Base-by-base conservation (phyloP, 2,888 invertebrate genomes). In the Apamea epomidion region DNA sequence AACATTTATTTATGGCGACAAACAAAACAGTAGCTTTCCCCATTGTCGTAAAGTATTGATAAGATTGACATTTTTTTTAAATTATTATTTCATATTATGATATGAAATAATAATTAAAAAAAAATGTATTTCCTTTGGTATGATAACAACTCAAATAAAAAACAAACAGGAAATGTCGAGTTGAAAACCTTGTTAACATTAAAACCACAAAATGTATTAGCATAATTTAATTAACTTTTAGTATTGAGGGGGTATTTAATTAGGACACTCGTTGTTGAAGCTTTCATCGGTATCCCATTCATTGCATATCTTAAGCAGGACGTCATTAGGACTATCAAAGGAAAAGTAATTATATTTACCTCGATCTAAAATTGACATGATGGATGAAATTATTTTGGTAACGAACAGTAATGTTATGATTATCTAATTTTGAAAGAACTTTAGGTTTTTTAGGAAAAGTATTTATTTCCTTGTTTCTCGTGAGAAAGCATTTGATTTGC, bases 251-350 rank as follows among this genome's bases (percentile, higher is more conserved):
- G 72, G 74, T 82, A 81, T 83, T 80, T 89, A 90, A 90, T 87
- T 86, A 89, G 76, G 82, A 71, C 64, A 72, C 45, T 75, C 81
- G 51, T 69, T 82, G 72, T 81, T 77, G 74, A 80, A 29, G 81
- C 74, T 58, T 54, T 87, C 82, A 90, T 84, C 82, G 76, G 73
- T 84, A 75, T 81, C 74, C 76, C 71, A 87, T 90, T 89, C 88
- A 84, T 68, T 0, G 32, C 79, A 82, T 77, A 80, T 89, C 81
- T 87, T 75, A 80, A 79, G 80, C 51, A 81, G 83, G 72, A 74
- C 81, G 80, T 78, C 80, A 78, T 83, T 81, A 64, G 76, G 77
- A 74, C 54, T 71, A 75, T 87, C 81, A 84, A 87, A 82, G 80
- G 77, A 72, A 60, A 70, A 82, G 58, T 76, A 65, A 84, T 90